phyloP scores from a whole-genome alignment of 2,888 invertebrate species.

The Hemistola chrysoprasaria region DNA sequence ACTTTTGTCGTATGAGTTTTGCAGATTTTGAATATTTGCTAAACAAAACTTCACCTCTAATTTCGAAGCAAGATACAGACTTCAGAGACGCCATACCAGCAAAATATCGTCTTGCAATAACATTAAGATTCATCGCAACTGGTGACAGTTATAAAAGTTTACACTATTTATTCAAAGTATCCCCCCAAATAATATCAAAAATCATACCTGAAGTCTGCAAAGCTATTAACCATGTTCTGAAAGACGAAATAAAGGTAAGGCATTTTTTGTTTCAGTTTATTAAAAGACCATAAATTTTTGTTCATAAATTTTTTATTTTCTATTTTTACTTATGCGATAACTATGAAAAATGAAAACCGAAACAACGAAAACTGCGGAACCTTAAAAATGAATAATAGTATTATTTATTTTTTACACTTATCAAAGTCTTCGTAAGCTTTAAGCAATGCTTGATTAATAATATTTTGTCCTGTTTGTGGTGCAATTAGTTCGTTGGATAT shows the following conservation, averaged over 20 bases:
- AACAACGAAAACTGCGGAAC: background rate
- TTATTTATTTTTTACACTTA: background rate
- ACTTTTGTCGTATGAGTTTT: slow-evolving; percentile 32
- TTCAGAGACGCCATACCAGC: slow-evolving; percentile 28
- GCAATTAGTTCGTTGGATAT: background rate
- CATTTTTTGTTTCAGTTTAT: too few relatives aligned
- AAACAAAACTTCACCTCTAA: slow-evolving; percentile 35
- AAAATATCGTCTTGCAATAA: slow-evolving; percentile 36
- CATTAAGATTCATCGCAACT: slow-evolving; percentile 37
- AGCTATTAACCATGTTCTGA: slow-evolving; percentile 37
- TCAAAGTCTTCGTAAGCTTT: background rate
- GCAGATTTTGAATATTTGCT: slow-evolving; percentile 39
- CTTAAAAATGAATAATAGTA: background rate
- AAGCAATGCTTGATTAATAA: background rate
- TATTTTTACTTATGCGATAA: background rate
- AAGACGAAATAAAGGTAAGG: slow-evolving; percentile 35
- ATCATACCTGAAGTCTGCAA: slow-evolving; percentile 37
- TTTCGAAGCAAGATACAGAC: slow-evolving; percentile 38
- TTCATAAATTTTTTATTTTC: background rate
- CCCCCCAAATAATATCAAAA: slow-evolving; percentile 31
- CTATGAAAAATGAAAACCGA: background rate
- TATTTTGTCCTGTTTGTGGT: background rate
- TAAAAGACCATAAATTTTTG: too few relatives aligned
- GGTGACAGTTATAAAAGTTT: slow-evolving; percentile 31
- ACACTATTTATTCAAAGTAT: slow-evolving; percentile 37